Conservation (phyloP, 92 coral and sea anemone species). For the Meandrina meandrites region DNA sequence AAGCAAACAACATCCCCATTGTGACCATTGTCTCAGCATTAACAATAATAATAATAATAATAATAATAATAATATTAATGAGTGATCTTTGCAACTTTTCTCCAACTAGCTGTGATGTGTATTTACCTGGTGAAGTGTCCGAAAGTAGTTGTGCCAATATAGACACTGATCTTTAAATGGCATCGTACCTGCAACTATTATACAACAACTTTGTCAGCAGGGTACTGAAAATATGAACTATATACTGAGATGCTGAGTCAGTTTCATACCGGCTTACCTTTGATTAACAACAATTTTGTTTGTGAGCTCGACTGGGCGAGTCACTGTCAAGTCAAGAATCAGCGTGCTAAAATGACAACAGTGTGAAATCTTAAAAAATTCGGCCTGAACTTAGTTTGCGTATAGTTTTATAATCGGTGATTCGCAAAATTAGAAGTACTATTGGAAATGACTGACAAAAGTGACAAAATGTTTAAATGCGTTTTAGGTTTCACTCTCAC, state of each 20-base stretch:
- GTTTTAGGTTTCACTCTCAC: background rate
- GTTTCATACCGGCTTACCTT: too few relatives aligned
- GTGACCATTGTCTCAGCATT: too few relatives aligned
- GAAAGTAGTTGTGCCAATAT: constrained; percentile 63
- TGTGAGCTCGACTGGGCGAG: background rate
- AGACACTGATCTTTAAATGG: constrained; percentile 59
- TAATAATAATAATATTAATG: too few relatives aligned
- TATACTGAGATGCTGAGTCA: too few relatives aligned
- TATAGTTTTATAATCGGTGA: too few relatives aligned
- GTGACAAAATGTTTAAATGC: background rate
- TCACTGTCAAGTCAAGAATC: background rate
- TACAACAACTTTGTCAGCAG: background rate
- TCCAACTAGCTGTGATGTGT: too few relatives aligned
- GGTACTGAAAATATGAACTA: too few relatives aligned
- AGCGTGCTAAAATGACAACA: background rate
- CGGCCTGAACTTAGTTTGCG: too few relatives aligned
- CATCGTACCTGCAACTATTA: constrained; percentile 18
- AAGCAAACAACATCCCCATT: too few relatives aligned
- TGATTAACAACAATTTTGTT: background rate
- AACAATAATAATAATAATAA: too few relatives aligned
- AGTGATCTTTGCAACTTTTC: background rate
- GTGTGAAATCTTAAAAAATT: too few relatives aligned
- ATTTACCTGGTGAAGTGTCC: constrained; percentile 61
- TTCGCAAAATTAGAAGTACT: background rate
- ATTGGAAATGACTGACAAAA: too few relatives aligned